phyloP scores from a whole-genome alignment of 2,113 vertebrate species.

The Melanocharis versteri region DNA sequence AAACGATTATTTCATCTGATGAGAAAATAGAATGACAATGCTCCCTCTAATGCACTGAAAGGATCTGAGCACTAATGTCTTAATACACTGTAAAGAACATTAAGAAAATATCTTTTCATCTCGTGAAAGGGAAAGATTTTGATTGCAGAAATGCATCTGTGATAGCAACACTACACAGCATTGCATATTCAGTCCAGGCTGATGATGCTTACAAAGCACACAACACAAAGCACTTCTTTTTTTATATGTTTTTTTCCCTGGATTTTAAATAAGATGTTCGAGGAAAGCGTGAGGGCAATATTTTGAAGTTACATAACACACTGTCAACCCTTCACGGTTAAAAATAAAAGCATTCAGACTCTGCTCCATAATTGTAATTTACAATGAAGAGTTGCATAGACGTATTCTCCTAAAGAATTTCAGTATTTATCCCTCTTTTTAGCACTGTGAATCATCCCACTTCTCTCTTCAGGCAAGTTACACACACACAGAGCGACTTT shows the following conservation, averaged over 20 bases:
- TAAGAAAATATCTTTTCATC: constrained; percentile 47
- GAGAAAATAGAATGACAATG: neutral
- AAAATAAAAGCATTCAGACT: constrained; percentile 44
- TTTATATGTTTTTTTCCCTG: neutral
- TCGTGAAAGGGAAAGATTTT: neutral
- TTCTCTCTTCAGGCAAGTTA: constrained; percentile 1
- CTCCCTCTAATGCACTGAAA: constrained; percentile 25
- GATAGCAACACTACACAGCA: neutral
- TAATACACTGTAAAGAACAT: constrained; percentile 25
- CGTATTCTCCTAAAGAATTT: neutral
- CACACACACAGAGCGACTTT: neutral
- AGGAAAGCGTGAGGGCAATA: constrained; percentile 18
- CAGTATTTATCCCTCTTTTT: constrained; percentile 17
- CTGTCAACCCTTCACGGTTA: constrained; percentile 21
- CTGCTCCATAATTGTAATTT: constrained; percentile 2
- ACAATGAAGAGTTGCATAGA: neutral
- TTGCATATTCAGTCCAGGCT: neutral
- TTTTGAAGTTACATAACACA: constrained; percentile 36
- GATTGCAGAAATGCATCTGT: constrained; percentile 3
- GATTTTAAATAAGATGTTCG: neutral
- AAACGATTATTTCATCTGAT: constrained; percentile 48
- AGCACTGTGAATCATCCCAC: constrained; percentile 3
- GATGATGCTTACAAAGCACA: neutral
- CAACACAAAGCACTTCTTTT: neutral
- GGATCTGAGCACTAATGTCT: constrained; percentile 9